Evolutionary conservation across 2,888 invertebrate species (phyloP), one percentile per base, ranked within the genome.

Genomic region (Aproaerema taeniolella): DNA sequence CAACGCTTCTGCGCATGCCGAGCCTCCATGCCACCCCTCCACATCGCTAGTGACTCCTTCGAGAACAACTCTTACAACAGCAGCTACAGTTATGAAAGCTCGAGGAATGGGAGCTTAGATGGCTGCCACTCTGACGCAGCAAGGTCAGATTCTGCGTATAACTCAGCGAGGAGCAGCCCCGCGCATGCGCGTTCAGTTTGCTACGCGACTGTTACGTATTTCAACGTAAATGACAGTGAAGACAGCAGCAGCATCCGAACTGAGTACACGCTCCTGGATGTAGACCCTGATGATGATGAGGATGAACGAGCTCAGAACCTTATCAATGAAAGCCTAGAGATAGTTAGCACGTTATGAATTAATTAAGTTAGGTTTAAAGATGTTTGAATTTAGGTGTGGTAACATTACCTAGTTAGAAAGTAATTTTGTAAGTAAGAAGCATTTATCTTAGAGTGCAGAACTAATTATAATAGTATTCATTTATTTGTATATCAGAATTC

Each of bases 171-270:
- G 1, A 77, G 79, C 49, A 82, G 76, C 34, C 85, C 85, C 0
- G 65, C 70, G 0, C 53, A 69, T 13, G 53, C 61, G 0, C 52
- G 75, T 4, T 46, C 69, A 0, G 73, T 80, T 1, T 80, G 78
- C 55, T 82, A 82, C 49, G 82, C 83, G 1, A 79, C 85, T 0
- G 82, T 82, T 8, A 78, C 83, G 0, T 85, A 85, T 49, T 81
- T 81, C 56, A 82, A 82, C 40, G 78, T 81, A 0, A 81, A 80
- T 31, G 85, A 83, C 49, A 81, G 82, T 25, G 82, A 82, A 28
- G 86, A 86, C 39, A 81, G 76, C 49, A 77, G 80, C 64, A 85
- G 85, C 52, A 78, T 86, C 49, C 65, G 74, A 24, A 86, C 86
- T 0, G 86, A 86, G 46, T 83, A 78, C 52, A 86, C 86, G 1